Evolutionary conservation across 2,113 vertebrate species (phyloP).

Genomic region (Dicerorhinus sumatrensis): DNA sequence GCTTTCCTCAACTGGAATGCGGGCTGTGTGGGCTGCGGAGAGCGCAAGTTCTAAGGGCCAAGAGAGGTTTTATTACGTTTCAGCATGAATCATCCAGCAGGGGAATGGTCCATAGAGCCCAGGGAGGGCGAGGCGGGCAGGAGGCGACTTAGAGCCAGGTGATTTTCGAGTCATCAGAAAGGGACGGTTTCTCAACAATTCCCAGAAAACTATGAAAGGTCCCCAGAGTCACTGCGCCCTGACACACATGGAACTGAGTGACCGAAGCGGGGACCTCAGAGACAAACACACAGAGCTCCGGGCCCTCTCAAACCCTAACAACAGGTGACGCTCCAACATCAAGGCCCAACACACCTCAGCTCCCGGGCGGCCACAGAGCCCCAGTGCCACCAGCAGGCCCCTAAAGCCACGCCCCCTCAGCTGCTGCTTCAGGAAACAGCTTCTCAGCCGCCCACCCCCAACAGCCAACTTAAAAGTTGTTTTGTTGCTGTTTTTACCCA

Average conservation of each 20-base stretch:
- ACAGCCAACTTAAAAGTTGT: neutral
- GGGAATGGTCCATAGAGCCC: neutral
- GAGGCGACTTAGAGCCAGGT: neutral
- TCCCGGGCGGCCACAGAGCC: neutral
- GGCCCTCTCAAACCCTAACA: neutral
- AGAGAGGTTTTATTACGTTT: neutral
- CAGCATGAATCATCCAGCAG: neutral
- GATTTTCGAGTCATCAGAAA: neutral
- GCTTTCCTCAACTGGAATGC: neutral
- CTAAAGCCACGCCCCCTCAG: neutral
- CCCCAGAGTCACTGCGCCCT: neutral
- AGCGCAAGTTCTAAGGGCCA: neutral
- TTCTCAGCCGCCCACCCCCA: neutral
- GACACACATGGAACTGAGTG: neutral
- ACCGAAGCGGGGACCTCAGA: neutral
- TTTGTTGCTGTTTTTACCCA: neutral
- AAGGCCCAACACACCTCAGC: neutral
- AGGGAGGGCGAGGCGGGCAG: no score
- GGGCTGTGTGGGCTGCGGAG: neutral
- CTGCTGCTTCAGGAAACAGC: neutral
- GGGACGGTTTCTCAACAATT: neutral
- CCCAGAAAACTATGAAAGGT: neutral
- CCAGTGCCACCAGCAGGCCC: neutral
- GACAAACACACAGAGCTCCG: neutral
- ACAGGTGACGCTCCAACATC: fast-evolving